These are phyloP conservation scores for Melospiza melodia DNA, from an alignment of 2,113 vertebrate genomes.

Conservation along the genomic window DNA sequence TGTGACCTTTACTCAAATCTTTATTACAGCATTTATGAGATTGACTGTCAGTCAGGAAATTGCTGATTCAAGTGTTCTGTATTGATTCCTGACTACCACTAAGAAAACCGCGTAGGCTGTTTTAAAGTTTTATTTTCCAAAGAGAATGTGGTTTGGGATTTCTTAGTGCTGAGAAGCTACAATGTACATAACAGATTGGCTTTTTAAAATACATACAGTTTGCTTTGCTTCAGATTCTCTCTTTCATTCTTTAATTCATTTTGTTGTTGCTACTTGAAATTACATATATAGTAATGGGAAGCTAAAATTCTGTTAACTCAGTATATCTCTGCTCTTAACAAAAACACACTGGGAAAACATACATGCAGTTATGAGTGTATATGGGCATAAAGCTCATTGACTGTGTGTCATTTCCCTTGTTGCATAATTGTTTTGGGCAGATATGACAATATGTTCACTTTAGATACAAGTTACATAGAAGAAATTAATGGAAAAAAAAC, in stretches of 20 bases:
- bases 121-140: not conserved
- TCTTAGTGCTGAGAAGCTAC: not conserved
- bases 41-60: not conserved
- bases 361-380: fast-evolving
- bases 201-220: not conserved
- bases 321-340: not conserved
- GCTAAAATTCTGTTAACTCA: not conserved
- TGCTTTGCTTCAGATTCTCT: not conserved
- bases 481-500: not conserved
- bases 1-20: slow-evolving; percentile 1
- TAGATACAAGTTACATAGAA: not conserved
- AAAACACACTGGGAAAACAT: not conserved
- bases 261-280: not conserved
- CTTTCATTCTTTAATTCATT: not conserved
- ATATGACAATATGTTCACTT: not conserved
- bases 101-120: not conserved
- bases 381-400: not conserved
- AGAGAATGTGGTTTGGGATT: not conserved
- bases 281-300: not conserved
- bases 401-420: not conserved
- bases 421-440: not conserved
- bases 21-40: not conserved
- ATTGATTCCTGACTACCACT: not conserved
- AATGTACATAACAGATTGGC: not conserved
- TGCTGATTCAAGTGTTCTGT: not conserved